These are phyloP conservation scores for Gari tellinella DNA, from an alignment of 2,888 invertebrate genomes.

Conservation along the genomic window DNA sequence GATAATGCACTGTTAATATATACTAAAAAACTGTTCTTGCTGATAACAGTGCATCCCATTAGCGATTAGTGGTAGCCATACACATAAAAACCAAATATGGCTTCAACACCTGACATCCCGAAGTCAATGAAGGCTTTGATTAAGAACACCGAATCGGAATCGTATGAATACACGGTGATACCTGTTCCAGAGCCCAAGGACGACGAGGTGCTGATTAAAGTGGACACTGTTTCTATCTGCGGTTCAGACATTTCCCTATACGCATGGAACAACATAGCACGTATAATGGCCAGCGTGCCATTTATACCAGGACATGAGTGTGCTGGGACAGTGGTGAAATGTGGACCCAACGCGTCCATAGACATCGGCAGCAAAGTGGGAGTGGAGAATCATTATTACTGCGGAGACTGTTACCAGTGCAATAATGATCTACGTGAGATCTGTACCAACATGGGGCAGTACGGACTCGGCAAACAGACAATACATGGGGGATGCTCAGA, in stretches of 20 bases:
- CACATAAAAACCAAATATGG: too few relatives aligned
- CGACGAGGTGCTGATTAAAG: constrained; percentile 78
- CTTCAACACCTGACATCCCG: constrained; percentile 29
- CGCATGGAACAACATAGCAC: constrained; percentile 78
- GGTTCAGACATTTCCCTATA: constrained; percentile 80
- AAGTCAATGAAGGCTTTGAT: constrained; percentile 75
- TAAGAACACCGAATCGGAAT: constrained; percentile 73
- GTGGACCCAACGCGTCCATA: constrained; percentile 75
- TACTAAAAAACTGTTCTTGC: too few relatives aligned
- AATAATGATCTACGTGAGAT: constrained; percentile 73
- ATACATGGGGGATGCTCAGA: constrained; percentile 79
- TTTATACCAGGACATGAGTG: constrained; percentile 81
- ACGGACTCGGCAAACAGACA: constrained; percentile 79
- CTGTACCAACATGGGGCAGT: constrained; percentile 80
- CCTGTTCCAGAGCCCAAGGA: constrained; percentile 74
- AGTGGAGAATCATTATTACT: constrained; percentile 81
- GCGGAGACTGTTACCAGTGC: constrained; percentile 79
- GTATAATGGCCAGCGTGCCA: constrained; percentile 78
- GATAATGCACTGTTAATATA: too few relatives aligned
- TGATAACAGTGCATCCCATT: too few relatives aligned
- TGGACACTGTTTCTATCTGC: constrained; percentile 79
- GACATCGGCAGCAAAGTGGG: constrained; percentile 75
- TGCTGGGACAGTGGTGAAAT: constrained; percentile 79
- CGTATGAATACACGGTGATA: constrained; percentile 72
- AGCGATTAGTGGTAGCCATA: too few relatives aligned